phyloP scores from a whole-genome alignment of 2,113 vertebrate species.

The Poecilia latipinna region DNA sequence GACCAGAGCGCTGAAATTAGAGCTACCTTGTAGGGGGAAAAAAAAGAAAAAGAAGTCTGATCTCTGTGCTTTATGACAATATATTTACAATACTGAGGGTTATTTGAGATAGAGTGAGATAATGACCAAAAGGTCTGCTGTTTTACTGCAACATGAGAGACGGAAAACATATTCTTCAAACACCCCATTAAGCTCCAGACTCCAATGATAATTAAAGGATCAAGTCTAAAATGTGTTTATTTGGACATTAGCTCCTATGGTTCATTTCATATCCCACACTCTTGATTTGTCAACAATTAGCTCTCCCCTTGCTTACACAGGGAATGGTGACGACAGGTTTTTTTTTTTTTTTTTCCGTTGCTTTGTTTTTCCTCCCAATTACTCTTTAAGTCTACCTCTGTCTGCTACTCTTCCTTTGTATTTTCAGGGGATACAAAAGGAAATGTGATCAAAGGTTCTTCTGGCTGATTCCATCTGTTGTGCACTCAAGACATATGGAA shows the following conservation, averaged over 20 bases:
- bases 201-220: not conserved
- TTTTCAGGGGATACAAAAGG: conserved; percentile 21
- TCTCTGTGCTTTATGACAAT: not conserved
- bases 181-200: no score
- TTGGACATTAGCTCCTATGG: not conserved
- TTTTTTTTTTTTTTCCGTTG: not conserved
- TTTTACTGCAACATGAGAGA: not conserved
- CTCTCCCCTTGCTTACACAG: no score
- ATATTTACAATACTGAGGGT: not conserved
- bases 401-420: not conserved
- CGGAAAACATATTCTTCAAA: no score
- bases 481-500: conserved; percentile 31
- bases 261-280: not conserved
- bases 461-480: conserved; percentile 33
- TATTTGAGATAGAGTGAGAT: not conserved
- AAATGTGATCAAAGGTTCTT: conserved; percentile 49
- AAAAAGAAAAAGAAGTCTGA: not conserved
- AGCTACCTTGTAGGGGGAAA: not conserved
- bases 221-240: not conserved
- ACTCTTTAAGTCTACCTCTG: not conserved
- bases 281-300: no score
- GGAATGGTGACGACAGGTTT: no score
- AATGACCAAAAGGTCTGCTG: not conserved
- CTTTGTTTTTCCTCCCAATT: conserved; percentile 10
- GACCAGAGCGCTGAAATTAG: no score